A percentile compares a stretch with the other conserved stretches of the same genome.
These are phyloP conservation scores for Perdita meconis DNA, from an alignment of 2,888 invertebrate species.

Conservation along the genomic window DNA sequence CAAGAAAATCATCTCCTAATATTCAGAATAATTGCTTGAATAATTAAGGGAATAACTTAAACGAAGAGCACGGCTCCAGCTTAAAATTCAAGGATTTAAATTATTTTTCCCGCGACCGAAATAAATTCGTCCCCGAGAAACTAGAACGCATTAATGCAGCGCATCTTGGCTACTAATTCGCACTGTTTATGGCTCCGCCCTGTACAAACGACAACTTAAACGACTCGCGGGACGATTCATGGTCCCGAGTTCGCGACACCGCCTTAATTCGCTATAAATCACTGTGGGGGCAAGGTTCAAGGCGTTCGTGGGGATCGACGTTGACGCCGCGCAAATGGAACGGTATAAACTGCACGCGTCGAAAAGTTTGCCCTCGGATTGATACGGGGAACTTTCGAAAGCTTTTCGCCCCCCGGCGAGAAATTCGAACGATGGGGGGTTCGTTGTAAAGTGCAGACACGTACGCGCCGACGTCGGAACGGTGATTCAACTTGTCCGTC, in stretches of 20 bases:
- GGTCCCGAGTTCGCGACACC: not conserved
- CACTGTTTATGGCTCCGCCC: no score
- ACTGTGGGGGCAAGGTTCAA: not conserved
- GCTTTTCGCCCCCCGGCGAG: not conserved
- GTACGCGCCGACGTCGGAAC: constrained; percentile 7
- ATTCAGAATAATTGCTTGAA: no score
- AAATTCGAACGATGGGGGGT: not conserved
- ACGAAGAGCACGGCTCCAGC: no score
- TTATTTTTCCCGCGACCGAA: no score
- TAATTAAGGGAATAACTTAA: no score
- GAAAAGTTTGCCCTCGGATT: constrained; percentile 25
- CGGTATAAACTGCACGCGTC: constrained; percentile 25
- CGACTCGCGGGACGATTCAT: not conserved
- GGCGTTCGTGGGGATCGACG: not conserved
- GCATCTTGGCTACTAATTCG: not conserved
- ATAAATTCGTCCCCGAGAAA: not conserved
- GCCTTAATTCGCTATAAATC: constrained; percentile 12
- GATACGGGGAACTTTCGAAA: constrained; percentile 3
- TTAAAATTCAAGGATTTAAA: no score
- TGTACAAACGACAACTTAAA: not conserved
- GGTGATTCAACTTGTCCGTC: constrained; percentile 2
- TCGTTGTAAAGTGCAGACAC: not conserved
- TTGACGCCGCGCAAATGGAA: not conserved
- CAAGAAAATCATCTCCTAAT: no score
- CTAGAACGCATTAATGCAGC: not conserved